Conservation (phyloP, 2,113 vertebrate species). For the Meles meles region DNA sequence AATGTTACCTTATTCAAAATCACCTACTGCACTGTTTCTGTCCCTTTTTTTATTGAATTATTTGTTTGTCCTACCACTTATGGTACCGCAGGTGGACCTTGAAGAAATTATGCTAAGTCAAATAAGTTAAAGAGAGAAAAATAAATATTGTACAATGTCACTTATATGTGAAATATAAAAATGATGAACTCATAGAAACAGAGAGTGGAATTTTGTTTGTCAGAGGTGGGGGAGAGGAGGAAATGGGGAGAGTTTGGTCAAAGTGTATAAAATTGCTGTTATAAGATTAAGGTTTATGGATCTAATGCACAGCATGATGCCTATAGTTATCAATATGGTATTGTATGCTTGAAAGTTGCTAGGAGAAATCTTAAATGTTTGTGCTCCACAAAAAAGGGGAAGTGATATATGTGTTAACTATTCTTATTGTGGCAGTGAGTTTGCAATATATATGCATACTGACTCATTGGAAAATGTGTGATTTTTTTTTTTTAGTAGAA, state of each 20-base stretch:
- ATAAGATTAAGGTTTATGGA: not conserved
- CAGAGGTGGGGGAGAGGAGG: not conserved
- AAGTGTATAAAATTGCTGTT: not conserved
- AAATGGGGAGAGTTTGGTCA: not conserved
- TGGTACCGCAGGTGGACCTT: not conserved
- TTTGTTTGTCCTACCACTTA: not conserved
- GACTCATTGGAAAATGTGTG: not conserved
- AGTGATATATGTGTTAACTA: not conserved
- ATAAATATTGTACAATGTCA: not conserved
- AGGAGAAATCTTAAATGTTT: not conserved
- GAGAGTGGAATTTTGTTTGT: not conserved
- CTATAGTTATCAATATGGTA: not conserved
- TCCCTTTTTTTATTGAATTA: not conserved
- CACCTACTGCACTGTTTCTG: not conserved
- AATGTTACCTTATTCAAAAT: not conserved
- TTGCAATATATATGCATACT: not conserved
- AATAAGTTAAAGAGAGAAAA: not conserved
- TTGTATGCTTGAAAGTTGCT: not conserved
- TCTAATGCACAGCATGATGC: not conserved
- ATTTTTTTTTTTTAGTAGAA: not conserved
- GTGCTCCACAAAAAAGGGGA: not conserved
- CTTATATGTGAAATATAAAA: not conserved
- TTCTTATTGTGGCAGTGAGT: not conserved
- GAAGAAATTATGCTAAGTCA: not conserved
- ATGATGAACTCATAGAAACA: not conserved